Conservation (phyloP, 2,888 invertebrate species). For the Blastobasis adustella region DNA sequence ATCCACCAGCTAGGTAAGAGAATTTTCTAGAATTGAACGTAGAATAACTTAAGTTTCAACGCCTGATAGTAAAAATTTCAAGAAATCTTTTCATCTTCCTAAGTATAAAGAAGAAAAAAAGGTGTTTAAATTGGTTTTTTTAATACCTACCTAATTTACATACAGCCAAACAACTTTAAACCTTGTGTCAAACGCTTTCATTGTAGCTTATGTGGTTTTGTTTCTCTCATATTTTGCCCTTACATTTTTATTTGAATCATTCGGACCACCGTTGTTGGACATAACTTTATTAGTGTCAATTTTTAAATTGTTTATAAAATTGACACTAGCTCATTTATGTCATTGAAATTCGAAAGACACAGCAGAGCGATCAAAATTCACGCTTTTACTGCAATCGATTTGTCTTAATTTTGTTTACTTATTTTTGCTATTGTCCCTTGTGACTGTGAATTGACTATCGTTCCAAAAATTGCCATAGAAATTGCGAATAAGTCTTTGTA, state of each 20-base stretch:
- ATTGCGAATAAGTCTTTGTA: no score
- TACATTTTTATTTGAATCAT: conserved; percentile 3
- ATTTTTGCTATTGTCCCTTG: conserved; percentile 36
- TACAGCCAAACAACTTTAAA: no score
- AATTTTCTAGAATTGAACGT: conserved; percentile 7
- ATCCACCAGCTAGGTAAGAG: conserved; percentile 79
- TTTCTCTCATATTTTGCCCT: conserved; percentile 11
- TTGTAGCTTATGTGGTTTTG: conserved; percentile 59
- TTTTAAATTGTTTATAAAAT: neutral
- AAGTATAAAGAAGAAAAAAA: no score
- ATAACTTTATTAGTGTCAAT: conserved; percentile 21
- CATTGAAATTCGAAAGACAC: no score
- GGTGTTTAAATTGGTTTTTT: neutral
- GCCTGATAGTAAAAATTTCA: no score
- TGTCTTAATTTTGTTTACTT: conserved; percentile 22
- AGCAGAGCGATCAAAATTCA: neutral
- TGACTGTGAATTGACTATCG: conserved; percentile 2
- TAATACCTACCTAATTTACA: no score
- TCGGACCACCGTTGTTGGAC: no score
- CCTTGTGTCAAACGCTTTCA: conserved; percentile 51
- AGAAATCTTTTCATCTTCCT: no score
- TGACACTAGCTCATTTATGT: no score
- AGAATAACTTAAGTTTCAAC: no score
- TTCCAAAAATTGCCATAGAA: no score
- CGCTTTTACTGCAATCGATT: conserved; percentile 40